phyloP scores from a whole-genome alignment of 2,797 vertebrate genomes.

The Epinephelus coioides region DNA sequence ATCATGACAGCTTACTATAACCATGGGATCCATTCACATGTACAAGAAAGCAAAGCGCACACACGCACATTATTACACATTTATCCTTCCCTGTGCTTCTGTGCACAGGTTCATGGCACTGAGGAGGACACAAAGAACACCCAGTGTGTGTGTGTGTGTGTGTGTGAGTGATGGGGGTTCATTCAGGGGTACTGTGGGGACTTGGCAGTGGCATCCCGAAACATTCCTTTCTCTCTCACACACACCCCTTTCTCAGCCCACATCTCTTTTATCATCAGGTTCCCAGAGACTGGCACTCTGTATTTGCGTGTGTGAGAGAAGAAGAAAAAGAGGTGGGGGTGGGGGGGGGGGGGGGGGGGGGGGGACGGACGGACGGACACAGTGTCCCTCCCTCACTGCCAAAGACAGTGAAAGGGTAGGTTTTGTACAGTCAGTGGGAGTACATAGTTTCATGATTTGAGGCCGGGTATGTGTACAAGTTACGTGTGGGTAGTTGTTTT shows the following conservation, averaged over 20 bases:
- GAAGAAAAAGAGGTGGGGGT: neutral
- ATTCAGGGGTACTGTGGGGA: slow-evolving; percentile 46
- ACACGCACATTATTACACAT: neutral
- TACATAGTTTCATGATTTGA: slow-evolving; percentile 42
- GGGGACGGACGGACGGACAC: neutral
- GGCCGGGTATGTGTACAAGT: slow-evolving; percentile 32
- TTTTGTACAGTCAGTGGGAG: slow-evolving; percentile 25
- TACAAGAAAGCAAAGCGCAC: slow-evolving; percentile 2
- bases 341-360: too few species aligned
- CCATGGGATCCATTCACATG: slow-evolving; percentile 18
- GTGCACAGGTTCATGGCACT: slow-evolving; percentile 19
- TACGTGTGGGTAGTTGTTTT: slow-evolving; percentile 47
- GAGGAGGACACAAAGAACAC: slow-evolving; percentile 12
- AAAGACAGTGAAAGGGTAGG: slow-evolving; percentile 26
- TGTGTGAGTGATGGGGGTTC: slow-evolving; percentile 20
- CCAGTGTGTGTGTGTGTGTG: slow-evolving; percentile 1
- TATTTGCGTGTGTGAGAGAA: slow-evolving; percentile 10
- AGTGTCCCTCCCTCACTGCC: slow-evolving; percentile 14
- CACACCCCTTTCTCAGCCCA: slow-evolving; percentile 32
- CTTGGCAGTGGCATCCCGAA: slow-evolving; percentile 59
- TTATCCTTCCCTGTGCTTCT: neutral
- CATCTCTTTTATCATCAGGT: slow-evolving; percentile 55
- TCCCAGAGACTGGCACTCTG: slow-evolving; percentile 55
- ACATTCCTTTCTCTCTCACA: slow-evolving; percentile 50
- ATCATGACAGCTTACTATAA: slow-evolving; percentile 20